Evolutionary conservation across 1,140 invertebrate species (phyloP).

Genomic region (Trachelipus rathkii): DNA sequence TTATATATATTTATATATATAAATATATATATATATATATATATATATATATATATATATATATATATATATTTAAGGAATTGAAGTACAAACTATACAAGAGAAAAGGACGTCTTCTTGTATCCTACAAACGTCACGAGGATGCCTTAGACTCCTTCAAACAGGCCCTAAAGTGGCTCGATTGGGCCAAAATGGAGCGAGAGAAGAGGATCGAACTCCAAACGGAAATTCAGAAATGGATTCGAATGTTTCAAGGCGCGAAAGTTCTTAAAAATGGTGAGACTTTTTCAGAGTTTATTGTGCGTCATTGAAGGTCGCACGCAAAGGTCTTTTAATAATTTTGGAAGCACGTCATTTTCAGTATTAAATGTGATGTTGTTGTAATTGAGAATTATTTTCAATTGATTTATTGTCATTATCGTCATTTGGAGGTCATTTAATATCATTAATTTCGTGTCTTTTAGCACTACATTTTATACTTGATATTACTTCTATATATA

Average conservation of each 20-base stretch:
- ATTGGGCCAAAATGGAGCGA: constrained; percentile 60
- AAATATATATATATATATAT: constrained; percentile 2
- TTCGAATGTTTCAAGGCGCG: constrained; percentile 60
- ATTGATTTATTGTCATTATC: no score
- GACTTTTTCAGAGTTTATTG: neutral
- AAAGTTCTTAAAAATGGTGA: constrained; percentile 47
- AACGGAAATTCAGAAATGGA: constrained; percentile 66
- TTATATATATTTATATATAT: neutral
- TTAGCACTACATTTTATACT: no score
- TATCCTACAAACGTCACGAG: constrained; percentile 65
- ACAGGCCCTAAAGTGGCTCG: constrained; percentile 60
- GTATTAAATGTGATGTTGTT: no score
- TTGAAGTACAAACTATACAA: constrained; percentile 72
- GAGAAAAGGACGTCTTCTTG: constrained; percentile 67
- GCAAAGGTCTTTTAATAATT: no score
- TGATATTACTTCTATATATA: no score
- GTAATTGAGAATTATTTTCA: no score
- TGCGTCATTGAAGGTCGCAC: no score
- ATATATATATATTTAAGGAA: constrained; percentile 51
- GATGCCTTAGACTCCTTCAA: constrained; percentile 64
- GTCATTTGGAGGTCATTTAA: no score
- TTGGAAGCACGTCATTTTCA: no score
- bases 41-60: constrained; percentile 15
- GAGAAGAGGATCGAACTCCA: constrained; percentile 64
- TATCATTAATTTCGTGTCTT: no score